phyloP scores from a whole-genome alignment of 2,113 vertebrate species.

The Poeciliopsis occidentalis region DNA sequence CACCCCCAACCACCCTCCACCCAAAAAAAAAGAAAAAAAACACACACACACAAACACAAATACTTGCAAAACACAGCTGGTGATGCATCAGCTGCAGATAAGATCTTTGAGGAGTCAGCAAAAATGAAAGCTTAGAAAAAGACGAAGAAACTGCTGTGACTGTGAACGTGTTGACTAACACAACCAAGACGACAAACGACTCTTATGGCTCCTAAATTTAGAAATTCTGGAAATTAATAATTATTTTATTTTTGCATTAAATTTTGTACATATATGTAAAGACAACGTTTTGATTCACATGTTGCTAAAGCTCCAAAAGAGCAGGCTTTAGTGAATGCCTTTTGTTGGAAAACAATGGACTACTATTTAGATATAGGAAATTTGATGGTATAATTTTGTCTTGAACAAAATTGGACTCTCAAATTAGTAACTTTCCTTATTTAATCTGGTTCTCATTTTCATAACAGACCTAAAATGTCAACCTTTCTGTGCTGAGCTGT shows the following conservation, averaged over 20 bases:
- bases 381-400: neutral
- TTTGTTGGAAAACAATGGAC: neutral
- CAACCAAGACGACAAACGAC: neutral
- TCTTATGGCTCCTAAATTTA: neutral
- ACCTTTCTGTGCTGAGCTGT: neutral
- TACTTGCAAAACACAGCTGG: constrained; percentile 39
- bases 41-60: constrained; percentile 14
- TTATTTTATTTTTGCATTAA: neutral
- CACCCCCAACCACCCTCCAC: constrained; percentile 30
- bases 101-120: constrained; percentile 55
- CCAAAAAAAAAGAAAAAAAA: constrained; percentile 1
- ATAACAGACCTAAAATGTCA: neutral
- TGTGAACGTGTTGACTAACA: neutral
- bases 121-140: constrained; percentile 46
- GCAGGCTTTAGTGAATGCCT: neutral
- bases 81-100: constrained; percentile 69
- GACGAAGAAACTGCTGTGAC: neutral
- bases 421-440: neutral
- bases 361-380: neutral
- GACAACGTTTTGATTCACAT: neutral
- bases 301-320: neutral
- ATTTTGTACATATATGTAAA: neutral
- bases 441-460: neutral
- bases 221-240: neutral
- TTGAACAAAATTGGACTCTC: neutral